Evolutionary conservation across 2,797 vertebrate species (phyloP), one percentile per base, ranked within the genome.

Genomic region (Sciaenops ocellatus): DNA sequence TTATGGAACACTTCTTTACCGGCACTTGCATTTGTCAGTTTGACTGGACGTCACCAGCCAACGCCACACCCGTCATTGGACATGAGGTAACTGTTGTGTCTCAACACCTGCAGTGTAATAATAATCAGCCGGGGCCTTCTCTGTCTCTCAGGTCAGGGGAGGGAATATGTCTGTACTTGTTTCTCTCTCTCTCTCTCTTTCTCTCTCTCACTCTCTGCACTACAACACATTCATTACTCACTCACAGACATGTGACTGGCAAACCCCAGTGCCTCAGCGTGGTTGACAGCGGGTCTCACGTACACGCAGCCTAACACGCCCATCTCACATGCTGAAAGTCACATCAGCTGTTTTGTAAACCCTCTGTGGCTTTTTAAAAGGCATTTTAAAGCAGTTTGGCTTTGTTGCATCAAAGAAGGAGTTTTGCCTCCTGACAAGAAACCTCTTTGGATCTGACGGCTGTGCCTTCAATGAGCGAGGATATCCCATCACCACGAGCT

Each of bases 91-190:
- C 69, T 3, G 41, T 4, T n/a, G 77, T 90, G 91, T 92, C 82
- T 87, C 85, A 88, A 93, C 86, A 86, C 74, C 82, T 86, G 56
- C 76, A 20, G 69, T 44, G 78, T 69, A 73, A 85, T 69, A 73
- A 85, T 86, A 73, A 84, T 87, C 69, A 64, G 65, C 57, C 50
- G 3, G 12, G 30, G 52, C 68, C 74, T 80, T n/a, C 66, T 69
- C 30, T 2, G 48, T 15, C 69, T 84, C 69, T 76, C 78, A 57
- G 76, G 85, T 86, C 80, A 87, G 59, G 38, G 57, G 38, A 59
- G 78, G 83, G 78, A 83, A 94, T 87, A 90, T 91, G 94, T 73
- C 91, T 64, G 3, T 3, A 88, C 94, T 86, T 91, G 93, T 93
- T 86, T 73, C 78, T 72, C 48, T 50, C 20, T n/a, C 38, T 38